Conservation (phyloP, 2,888 invertebrate species). For the Pollenia labialis region DNA sequence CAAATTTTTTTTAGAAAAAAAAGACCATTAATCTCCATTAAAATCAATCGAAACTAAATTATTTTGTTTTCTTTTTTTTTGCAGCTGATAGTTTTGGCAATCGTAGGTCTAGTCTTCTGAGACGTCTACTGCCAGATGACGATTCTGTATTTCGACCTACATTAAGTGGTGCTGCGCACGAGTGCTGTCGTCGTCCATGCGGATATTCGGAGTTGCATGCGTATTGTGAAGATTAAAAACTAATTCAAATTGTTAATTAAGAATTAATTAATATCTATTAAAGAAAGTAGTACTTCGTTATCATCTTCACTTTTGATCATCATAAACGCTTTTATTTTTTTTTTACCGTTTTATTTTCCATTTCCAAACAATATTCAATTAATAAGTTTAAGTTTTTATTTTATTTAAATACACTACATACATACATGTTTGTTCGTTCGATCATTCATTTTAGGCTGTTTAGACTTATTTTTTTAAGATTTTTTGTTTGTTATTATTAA, state of each 20-base stretch:
- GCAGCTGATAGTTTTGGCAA: constrained; percentile 76
- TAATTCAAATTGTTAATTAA: not conserved
- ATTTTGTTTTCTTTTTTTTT: not conserved
- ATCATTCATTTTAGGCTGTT: constrained; percentile 69
- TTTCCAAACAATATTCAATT: constrained; percentile 16
- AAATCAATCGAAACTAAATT: not conserved
- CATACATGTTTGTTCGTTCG: constrained; percentile 26
- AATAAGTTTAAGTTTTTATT: constrained; percentile 9
- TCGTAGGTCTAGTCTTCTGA: constrained; percentile 67
- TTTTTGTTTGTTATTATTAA: constrained; percentile 48
- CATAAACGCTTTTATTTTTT: not conserved
- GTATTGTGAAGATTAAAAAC: constrained; percentile 78
- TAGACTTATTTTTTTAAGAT: constrained; percentile 59
- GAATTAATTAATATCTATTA: not conserved
- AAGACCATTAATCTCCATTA: not conserved
- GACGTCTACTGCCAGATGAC: constrained; percentile 77
- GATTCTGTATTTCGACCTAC: constrained; percentile 76
- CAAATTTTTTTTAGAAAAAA: not conserved
- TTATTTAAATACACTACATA: constrained; percentile 6
- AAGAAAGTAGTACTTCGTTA: constrained; percentile 33
- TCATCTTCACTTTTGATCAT: constrained; percentile 23
- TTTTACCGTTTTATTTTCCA: constrained; percentile 8
- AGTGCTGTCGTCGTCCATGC: constrained; percentile 81
- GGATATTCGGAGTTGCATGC: constrained; percentile 78
- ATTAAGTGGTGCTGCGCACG: constrained; percentile 79